Evolutionary conservation across 2,888 invertebrate species (phyloP), one percentile per base, ranked within the genome.

Genomic region (Fragum fragum): DNA sequence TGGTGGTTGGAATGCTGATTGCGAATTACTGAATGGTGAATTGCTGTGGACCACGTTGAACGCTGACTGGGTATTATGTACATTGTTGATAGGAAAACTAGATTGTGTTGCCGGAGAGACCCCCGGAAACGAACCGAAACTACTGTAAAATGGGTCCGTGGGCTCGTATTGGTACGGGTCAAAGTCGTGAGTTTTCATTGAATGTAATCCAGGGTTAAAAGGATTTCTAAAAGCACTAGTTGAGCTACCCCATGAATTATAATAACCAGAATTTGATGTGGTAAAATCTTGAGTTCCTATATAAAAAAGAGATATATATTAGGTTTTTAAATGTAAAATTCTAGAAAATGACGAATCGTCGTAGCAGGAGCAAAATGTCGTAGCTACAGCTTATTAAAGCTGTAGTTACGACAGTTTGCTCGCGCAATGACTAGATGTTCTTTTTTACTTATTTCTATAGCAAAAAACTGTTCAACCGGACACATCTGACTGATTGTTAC

Each of bases 21-120:
- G 86, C 3, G 79, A 77, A 61, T 66, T 81, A 66, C 86, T 76
- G 73, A 84, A 90, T 14, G 86, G 71, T 6, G 87, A 83, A 70
- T 88, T 88, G 71, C 90, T 91, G 73, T 90, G 91, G 3, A 93
- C 92, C 39, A 93, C 89, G 69, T 93, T 92, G 76, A 93, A 93
- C 5, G 92, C 92, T 81, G 92, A 92, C 39, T 91, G 90, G 52
- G 83, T 78, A 75, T 79, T 82, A 42, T 89, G 88, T 1, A 88
- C 78, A 63, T 77, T 82, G 32, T 83, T 84, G 0, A 79, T 73
- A 14, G 83, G 81, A 71, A 85, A 91, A 36, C 75, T 73, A 11
- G 87, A 47, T 63, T 90, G 89, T 26, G 85, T 61, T 23, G 79
- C 73, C 55, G 79, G 74, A 9, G 83, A n/a, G 70, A 79, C 63